Conservation (phyloP, 2,113 vertebrate genomes). For the Sporophila hypoxantha region DNA sequence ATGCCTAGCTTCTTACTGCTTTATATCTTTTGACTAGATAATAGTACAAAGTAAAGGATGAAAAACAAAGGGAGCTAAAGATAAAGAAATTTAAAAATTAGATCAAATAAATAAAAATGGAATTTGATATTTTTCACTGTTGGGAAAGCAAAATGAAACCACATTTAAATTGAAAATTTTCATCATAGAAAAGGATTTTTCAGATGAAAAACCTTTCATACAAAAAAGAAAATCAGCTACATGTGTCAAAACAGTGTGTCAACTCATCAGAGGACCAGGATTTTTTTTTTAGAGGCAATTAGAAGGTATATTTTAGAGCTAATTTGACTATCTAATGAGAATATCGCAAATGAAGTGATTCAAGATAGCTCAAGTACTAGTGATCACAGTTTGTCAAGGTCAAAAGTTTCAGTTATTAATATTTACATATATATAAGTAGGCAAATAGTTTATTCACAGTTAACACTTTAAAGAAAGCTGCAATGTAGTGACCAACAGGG, state of each 20-base stretch:
- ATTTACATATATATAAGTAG: conserved; percentile 58
- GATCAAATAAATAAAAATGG: not conserved
- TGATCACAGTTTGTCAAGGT: conserved; percentile 48
- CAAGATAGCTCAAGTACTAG: conserved; percentile 53
- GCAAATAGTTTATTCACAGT: conserved; percentile 50
- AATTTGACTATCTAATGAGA: conserved; percentile 63
- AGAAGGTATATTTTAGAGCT: conserved; percentile 61
- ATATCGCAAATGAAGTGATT: conserved; percentile 52
- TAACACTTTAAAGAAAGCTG: conserved; percentile 37
- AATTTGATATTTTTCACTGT: not conserved
- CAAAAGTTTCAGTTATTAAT: conserved; percentile 45
- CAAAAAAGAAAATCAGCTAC: conserved; percentile 11
- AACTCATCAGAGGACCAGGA: conserved; percentile 43
- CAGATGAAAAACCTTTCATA: not conserved
- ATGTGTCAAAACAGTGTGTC: conserved; percentile 42
- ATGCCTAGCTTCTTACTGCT: not conserved
- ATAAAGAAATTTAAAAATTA: not conserved
- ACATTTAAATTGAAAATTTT: not conserved
- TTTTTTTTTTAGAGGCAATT: conserved; percentile 61
- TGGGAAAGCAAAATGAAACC: not conserved
- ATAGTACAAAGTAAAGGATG: not conserved
- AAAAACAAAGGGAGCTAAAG: not conserved
- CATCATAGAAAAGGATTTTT: not conserved
- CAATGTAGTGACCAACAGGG: conserved; percentile 41
- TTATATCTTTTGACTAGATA: not conserved